Evolutionary conservation across 2,797 vertebrate genomes (phyloP).

Genomic region (Triplophysa yarkandensis): DNA sequence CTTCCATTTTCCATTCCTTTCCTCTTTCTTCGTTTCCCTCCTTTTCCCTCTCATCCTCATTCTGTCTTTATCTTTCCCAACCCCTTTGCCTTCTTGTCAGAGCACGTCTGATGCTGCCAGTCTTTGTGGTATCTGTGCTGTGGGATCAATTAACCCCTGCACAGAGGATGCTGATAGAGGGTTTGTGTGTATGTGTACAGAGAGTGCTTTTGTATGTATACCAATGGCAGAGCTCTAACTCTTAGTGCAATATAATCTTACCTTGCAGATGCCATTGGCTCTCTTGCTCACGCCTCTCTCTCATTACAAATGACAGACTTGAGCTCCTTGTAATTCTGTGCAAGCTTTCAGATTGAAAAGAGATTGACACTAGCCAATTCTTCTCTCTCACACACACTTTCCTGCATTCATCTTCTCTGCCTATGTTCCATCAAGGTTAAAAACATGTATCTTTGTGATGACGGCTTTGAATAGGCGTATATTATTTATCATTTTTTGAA

Average conservation of each 20-base stretch:
- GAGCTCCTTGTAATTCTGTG: constrained; percentile 23
- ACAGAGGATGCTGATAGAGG: constrained; percentile 39
- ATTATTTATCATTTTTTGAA: not conserved
- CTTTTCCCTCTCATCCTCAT: not conserved
- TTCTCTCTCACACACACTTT: not conserved
- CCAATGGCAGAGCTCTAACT: constrained; percentile 8
- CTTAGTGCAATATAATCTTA: constrained; percentile 16
- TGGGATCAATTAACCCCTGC: constrained; percentile 58
- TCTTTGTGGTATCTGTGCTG: constrained; percentile 49
- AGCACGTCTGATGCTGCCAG: constrained; percentile 45
- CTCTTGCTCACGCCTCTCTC: not conserved
- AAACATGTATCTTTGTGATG: not conserved
- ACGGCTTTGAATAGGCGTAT: not conserved
- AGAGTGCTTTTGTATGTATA: not conserved
- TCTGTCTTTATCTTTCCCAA: constrained; percentile 15
- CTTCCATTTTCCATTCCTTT: not conserved
- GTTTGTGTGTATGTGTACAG: constrained; percentile 20
- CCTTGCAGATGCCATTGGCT: constrained; percentile 5
- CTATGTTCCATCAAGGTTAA: constrained; percentile 5
- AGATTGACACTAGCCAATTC: constrained; percentile 13
- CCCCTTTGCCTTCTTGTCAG: constrained; percentile 29
- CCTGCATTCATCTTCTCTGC: not conserved
- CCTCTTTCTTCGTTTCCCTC: not conserved
- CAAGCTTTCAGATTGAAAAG: constrained; percentile 19
- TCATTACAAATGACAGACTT: constrained; percentile 2